Percentiles rank a stretch among this genome's conserved stretches.
Evolutionary conservation across 2,113 vertebrate species (phyloP).

Genomic region (Crotalus helleri): DNA sequence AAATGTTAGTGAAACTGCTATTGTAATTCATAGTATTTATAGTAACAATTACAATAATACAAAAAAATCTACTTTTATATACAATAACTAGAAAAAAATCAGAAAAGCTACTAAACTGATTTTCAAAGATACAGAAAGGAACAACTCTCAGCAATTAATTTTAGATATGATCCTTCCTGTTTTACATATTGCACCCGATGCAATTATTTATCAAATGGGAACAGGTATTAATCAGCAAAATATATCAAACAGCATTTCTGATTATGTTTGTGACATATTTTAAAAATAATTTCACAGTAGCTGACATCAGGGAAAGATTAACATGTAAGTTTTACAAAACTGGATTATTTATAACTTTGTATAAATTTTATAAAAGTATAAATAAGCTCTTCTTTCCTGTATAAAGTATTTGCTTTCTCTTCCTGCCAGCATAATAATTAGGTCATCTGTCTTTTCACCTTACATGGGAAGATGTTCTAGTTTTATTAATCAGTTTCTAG

Average conservation of each 20-base stretch:
- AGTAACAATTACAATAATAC: not conserved
- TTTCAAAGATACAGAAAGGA: slow-evolving; percentile 6
- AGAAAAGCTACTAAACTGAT: not conserved
- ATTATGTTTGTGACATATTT: slow-evolving; percentile 26
- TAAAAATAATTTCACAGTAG: slow-evolving; percentile 32
- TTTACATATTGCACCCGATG: not conserved
- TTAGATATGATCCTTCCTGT: slow-evolving; percentile 6
- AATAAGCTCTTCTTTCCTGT: not conserved
- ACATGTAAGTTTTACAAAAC: not conserved
- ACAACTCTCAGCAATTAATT: slow-evolving; percentile 15
- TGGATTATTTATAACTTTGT: not conserved
- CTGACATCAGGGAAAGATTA: slow-evolving; percentile 15
- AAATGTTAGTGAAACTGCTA: not conserved
- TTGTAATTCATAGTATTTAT: not conserved
- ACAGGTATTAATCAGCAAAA: not conserved
- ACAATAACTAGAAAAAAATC: not conserved
- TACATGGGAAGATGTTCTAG: not conserved
- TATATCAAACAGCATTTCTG: slow-evolving; percentile 38
- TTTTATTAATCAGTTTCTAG: slow-evolving; percentile 10
- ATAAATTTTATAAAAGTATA: slow-evolving; percentile 9
- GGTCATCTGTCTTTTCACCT: slow-evolving; percentile 18
- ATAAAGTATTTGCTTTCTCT: slow-evolving; percentile 23
- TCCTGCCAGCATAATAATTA: slow-evolving; percentile 14
- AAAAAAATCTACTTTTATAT: not conserved
- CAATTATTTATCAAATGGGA: slow-evolving; percentile 30